phyloP scores from a whole-genome alignment of 2,113 vertebrate genomes.

The Arenaria interpres region DNA sequence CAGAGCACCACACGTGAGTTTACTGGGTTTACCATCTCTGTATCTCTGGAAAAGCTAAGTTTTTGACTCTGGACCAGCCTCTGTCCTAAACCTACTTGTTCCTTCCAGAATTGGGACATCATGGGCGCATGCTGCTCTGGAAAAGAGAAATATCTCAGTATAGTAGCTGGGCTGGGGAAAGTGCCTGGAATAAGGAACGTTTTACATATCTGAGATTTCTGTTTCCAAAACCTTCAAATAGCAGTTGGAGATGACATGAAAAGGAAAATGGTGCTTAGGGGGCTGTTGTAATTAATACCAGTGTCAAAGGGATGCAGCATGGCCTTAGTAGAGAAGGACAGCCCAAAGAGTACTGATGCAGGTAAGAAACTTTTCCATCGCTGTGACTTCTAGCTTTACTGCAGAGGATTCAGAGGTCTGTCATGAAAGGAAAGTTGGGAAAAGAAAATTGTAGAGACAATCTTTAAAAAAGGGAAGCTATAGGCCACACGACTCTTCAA shows the following conservation, averaged over 20 bases:
- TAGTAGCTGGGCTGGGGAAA: neutral
- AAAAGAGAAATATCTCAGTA: neutral
- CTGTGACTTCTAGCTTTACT: neutral
- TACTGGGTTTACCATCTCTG: neutral
- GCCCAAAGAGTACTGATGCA: neutral
- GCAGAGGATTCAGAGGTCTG: neutral
- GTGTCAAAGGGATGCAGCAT: neutral
- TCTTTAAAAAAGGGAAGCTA: neutral
- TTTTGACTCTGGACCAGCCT: neutral
- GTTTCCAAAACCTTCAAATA: neutral
- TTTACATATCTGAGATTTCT: neutral
- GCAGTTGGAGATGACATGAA: neutral
- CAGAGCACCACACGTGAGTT: neutral
- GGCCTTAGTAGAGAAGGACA: neutral
- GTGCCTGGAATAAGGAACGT: neutral
- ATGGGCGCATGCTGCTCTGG: neutral
- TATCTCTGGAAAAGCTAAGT: neutral
- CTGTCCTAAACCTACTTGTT: neutral
- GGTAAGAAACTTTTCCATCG: neutral
- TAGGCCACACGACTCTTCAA: neutral
- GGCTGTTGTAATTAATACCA: neutral
- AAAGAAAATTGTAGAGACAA: neutral
- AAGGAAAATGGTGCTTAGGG: neutral
- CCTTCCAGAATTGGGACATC: neutral
- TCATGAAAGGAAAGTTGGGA: neutral